Percentiles rank a stretch among this genome's conserved stretches.
Conservation (phyloP, 2,888 invertebrate species). For the Nomada fabriciana region DNA sequence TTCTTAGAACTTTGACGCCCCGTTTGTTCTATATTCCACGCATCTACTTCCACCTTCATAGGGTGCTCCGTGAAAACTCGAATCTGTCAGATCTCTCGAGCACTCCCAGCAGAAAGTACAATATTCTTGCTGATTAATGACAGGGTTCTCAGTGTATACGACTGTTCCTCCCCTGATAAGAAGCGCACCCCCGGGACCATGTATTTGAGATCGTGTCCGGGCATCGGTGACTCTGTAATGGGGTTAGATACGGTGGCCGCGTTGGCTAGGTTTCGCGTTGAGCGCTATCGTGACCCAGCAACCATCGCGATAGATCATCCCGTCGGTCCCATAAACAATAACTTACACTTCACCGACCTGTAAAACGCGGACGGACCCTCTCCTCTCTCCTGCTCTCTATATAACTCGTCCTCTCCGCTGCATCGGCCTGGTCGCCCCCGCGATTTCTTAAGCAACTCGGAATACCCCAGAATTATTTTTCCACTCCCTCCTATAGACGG, state of each 20-base stretch:
- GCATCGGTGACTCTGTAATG: slow-evolving; percentile 82
- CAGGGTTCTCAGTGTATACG: slow-evolving; percentile 71
- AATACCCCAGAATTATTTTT: slow-evolving; percentile 21
- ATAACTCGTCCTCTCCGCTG: slow-evolving; percentile 31
- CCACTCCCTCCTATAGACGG: not conserved
- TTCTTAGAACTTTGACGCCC: too few relatives aligned
- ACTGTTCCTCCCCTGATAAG: slow-evolving; percentile 78
- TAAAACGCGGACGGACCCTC: slow-evolving; percentile 51
- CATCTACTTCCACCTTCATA: not conserved
- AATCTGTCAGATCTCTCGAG: slow-evolving; percentile 15
- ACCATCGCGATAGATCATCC: slow-evolving; percentile 81
- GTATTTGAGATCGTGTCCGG: slow-evolving; percentile 81
- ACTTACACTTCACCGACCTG: slow-evolving; percentile 78
- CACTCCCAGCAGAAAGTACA: slow-evolving; percentile 43
- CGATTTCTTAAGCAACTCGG: slow-evolving; percentile 63
- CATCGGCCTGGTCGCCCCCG: slow-evolving; percentile 38
- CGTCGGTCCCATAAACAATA: slow-evolving; percentile 81
- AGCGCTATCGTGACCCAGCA: slow-evolving; percentile 78
- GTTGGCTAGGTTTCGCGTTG: slow-evolving; percentile 59
- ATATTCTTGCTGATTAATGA: slow-evolving; percentile 74
- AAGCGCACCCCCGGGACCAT: slow-evolving; percentile 69
- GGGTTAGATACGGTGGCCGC: slow-evolving; percentile 74
- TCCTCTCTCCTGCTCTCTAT: not conserved
- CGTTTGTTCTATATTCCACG: not conserved
- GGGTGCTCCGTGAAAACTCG: slow-evolving; percentile 17